Base-by-base conservation (phyloP, 2,888 invertebrate species). In the Nomada fabriciana region DNA sequence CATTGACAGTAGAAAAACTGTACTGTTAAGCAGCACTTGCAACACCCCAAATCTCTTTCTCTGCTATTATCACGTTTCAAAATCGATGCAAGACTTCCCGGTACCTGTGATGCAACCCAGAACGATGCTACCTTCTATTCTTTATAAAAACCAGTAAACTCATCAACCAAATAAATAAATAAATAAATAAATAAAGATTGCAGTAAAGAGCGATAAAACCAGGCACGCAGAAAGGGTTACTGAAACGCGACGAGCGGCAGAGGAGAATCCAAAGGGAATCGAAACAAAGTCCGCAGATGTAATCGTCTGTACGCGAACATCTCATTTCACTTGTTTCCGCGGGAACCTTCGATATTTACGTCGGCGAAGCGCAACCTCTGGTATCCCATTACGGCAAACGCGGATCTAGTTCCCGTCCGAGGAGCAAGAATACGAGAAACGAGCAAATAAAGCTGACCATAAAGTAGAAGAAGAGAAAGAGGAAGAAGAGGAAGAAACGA, bases 401-500 rank as follows among this genome's bases (percentile, higher is more conserved):
- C 73, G 60, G 60, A 73, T 73, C 73, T 67, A 73, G 73, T 60
- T 53, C 15, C 18, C 20, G 13, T n/a, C 15, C 13, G 47, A 3
- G 50, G 18, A 23, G 59, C 7, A 72, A 25, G 50, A 50, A 72
- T 50, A 60, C 36, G 7, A 20, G 70, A 60, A 11, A 10, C 42
- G 55, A 57, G 59, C 36, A 65, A 57, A 47, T 57, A 74, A 57
- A 57, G 15, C 47, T 23, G 18, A n/a, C 25, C 10, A 18, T 15
- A 29, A 60, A 18, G 43, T 15, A 36, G 43, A 43, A 13, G 47
- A 18, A 29, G 23, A n/a, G 3, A 43, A 65, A 29, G 52, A 50
- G 18, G 43, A 74, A 36, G 59, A 75, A 15, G 55, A 68, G 59
- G 69, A 70, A 70, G 70, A 60, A 70, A 42, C 43, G 57, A 53